phyloP scores from a whole-genome alignment of 2,797 vertebrate species.

The Macropodus opercularis region DNA sequence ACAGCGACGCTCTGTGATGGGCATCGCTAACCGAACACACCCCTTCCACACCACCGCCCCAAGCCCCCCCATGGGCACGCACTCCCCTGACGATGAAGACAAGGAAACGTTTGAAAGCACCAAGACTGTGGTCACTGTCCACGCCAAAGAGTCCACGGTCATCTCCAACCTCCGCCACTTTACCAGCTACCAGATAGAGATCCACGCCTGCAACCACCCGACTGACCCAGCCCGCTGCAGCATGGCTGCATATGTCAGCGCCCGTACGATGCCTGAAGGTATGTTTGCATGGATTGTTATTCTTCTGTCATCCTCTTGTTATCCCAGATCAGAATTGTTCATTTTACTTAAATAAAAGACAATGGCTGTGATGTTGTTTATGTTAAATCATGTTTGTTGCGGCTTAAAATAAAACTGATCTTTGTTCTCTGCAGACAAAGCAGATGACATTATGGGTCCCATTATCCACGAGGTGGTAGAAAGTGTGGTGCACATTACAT shows the following conservation, averaged over 20 bases:
- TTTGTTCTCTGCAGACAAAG: constrained; percentile 83
- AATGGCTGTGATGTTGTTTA: no score
- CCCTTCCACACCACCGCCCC: constrained; percentile 71
- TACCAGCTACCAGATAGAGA: constrained; percentile 95
- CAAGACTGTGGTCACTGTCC: constrained; percentile 77
- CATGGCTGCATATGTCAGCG: constrained; percentile 92
- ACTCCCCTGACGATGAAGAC: constrained; percentile 34
- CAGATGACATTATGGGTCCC: constrained; percentile 87
- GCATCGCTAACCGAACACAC: constrained; percentile 82
- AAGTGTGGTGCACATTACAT: constrained; percentile 87
- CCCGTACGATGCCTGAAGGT: constrained; percentile 97
- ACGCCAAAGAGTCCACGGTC: constrained; percentile 88
- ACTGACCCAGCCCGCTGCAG: constrained; percentile 85
- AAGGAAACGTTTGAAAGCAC: constrained; percentile 74
- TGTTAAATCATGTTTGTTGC: no score
- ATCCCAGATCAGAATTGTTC: no score
- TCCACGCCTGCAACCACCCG: constrained; percentile 93
- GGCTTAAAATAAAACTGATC: no score
- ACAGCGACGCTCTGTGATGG: constrained; percentile 84
- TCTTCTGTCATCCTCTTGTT: no score
- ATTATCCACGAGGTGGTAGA: constrained; percentile 86
- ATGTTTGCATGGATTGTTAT: not conserved
- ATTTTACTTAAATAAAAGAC: no score
- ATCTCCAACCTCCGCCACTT: constrained; percentile 93
- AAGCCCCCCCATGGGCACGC: constrained; percentile 61